These are phyloP conservation scores for Tinea semifulvella DNA, from an alignment of 2,888 invertebrate genomes.

Conservation along the genomic window DNA sequence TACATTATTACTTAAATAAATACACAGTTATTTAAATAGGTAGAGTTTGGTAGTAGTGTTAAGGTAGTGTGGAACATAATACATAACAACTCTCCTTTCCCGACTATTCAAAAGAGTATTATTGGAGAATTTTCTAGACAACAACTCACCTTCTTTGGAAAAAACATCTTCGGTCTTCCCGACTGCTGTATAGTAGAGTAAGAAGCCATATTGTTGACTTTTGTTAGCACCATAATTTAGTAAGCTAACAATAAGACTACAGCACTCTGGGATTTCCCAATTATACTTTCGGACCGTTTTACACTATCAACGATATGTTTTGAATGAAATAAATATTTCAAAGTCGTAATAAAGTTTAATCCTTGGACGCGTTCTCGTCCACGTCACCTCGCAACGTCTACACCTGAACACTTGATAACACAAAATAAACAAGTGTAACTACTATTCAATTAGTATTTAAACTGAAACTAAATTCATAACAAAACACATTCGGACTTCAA, in stretches of 20 bases:
- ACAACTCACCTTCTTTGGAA: constrained; percentile 49
- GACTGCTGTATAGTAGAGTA: constrained; percentile 50
- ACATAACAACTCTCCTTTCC: too few relatives aligned
- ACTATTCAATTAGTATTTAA: neutral
- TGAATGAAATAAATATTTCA: neutral
- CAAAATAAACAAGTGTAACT: neutral
- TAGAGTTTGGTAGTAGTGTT: too few relatives aligned
- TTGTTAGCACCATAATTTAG: constrained; percentile 62
- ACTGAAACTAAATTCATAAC: constrained; percentile 25
- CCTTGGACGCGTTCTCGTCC: constrained; percentile 37
- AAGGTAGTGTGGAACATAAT: too few relatives aligned
- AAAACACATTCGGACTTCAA: constrained; percentile 44
- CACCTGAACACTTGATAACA: neutral
- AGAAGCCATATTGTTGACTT: constrained; percentile 62
- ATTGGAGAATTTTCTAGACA: too few relatives aligned
- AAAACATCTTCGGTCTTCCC: constrained; percentile 63
- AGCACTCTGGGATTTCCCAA: constrained; percentile 8
- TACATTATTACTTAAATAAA: too few relatives aligned
- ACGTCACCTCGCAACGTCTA: constrained; percentile 39
- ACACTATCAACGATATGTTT: neutral
- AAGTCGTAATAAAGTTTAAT: constrained; percentile 38
- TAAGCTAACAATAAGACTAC: constrained; percentile 22
- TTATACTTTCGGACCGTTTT: neutral
- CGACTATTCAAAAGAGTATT: too few relatives aligned
- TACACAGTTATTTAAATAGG: too few relatives aligned